Evolutionary conservation across 2,113 vertebrate species (phyloP), one percentile per base, ranked within the genome.

Genomic region (Oreotrochilus melanogaster): DNA sequence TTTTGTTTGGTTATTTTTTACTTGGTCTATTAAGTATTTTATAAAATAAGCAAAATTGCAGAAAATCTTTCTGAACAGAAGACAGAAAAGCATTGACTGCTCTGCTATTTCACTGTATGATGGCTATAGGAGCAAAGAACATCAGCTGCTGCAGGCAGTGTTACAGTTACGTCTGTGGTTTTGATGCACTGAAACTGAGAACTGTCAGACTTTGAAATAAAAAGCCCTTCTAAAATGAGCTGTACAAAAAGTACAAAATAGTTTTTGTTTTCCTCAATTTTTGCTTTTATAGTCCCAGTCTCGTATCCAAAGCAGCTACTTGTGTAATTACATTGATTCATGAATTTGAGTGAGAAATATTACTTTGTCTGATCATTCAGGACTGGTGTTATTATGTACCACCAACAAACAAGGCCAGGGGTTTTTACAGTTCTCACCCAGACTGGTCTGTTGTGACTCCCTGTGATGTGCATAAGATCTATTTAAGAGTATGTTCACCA

Each of bases 331-430:
- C 12, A 24, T 53, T 18, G 18, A 11, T 30, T 24, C 4, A 18
- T 42, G 51, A 7, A 67, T 67, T 47, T 48, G 37, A 22, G 51
- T 57, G 16, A 88, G 35, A 30, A 66, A 35, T 7, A 3, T 30
- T 54, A 45, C 7, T 24, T 62, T 39, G 18, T 74, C 30, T 71
- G 13, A 42, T 50, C 27, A 13, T 54, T 56, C 31, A 11, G 18
- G 28, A n/a, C 28, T 10, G 33, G 35, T 14, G 11, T 21, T 81
- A 8, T 13, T 50, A 53, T 39, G 42, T 21, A 27, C 18, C 25
- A 22, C 37, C 0, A 1, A 19, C 45, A 24, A 19, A 18, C 9
- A 4, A 0, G 3, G 17, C 28, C n/a, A 61, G 65, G 35, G 54
- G 8, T 78, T 57, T 53, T 67, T 37, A 8, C 3, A 10, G 53